Evolutionary conservation across 2,113 vertebrate species (phyloP), one percentile per base, ranked within the genome.

Genomic region (Speoplatyrhinus poulsoni): DNA sequence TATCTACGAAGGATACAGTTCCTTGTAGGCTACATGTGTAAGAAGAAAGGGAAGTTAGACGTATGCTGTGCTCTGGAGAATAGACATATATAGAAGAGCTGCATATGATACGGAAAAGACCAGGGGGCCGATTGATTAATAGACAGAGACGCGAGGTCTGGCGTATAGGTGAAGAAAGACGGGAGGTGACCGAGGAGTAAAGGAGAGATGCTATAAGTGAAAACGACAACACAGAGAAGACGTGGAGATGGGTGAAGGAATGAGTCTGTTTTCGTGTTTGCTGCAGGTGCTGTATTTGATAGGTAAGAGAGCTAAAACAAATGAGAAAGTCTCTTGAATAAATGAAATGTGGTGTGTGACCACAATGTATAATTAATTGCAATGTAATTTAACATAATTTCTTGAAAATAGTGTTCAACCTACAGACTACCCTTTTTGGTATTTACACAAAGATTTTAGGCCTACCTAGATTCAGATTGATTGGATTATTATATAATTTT

Each of bases 241-340:
- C 47, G 46, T 54, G n/a, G 55, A 53, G 66, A 76, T 73, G 75
- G 17, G 11, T 50, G 54, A 32, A 53, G 33, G 1, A 6, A 49
- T 55, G 16, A 50, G 60, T 32, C 53, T 12, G 32, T 65, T 60
- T 48, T 72, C 19, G 79, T 83, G 82, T 65, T 61, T 88, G 49
- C 56, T 86, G 32, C 13, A 87, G 49, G 55, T 68, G 1, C 55
- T 90, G 16, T 82, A 4, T 62, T 46, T 87, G 3, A 80, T 50
- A 80, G 86, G 89, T 86, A 76, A 69, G 66, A 69, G 66, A 67
- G 0, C 0, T n/a, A 54, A n/a, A 54, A n/a, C 52, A 1, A n/a
- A 13, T 7, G 6, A 54, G 13, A 9, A 11, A 5, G 4, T 13
- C 15, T 41, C 36, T 41, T 41, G 1, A 41, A 41, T 41, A 41